A percentile compares a stretch with the other conserved stretches of the same genome.
These are phyloP conservation scores for Sphyrna mokarran DNA, from an alignment of 2,113 vertebrate species.

Conservation along the genomic window DNA sequence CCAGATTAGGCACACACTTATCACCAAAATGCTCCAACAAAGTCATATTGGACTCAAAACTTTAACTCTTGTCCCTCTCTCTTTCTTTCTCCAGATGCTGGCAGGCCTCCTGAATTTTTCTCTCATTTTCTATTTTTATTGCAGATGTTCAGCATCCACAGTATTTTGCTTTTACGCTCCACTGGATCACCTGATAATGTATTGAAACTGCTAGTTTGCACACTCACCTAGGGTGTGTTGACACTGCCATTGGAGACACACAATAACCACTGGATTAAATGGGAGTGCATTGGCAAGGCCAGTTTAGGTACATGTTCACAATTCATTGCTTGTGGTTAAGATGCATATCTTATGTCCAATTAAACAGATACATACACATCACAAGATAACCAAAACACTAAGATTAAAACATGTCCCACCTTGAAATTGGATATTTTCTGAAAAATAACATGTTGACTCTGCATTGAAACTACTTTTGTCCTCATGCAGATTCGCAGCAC, in stretches of 20 bases:
- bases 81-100: too few species aligned
- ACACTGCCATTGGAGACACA: not conserved
- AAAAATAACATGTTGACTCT: not conserved
- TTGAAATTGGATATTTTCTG: too few species aligned
- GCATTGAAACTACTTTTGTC: not conserved
- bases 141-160: too few species aligned
- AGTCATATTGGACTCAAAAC: too few species aligned
- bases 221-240: not conserved
- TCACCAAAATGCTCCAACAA: too few species aligned
- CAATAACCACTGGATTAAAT: not conserved
- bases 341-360: not conserved
- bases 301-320: not conserved
- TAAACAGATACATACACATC: too few species aligned
- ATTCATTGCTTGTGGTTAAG: not conserved
- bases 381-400: too few species aligned
- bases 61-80: too few species aligned
- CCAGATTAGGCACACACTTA: not conserved
- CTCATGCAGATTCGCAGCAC: not conserved
- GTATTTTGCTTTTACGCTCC: too few species aligned
- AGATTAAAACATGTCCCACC: too few species aligned
- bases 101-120: too few species aligned
- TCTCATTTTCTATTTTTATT: too few species aligned
- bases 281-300: not conserved
- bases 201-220: not conserved
- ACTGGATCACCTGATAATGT: not conserved